Conservation (phyloP, 2,888 invertebrate genomes). For the Candidula unifasciata region DNA sequence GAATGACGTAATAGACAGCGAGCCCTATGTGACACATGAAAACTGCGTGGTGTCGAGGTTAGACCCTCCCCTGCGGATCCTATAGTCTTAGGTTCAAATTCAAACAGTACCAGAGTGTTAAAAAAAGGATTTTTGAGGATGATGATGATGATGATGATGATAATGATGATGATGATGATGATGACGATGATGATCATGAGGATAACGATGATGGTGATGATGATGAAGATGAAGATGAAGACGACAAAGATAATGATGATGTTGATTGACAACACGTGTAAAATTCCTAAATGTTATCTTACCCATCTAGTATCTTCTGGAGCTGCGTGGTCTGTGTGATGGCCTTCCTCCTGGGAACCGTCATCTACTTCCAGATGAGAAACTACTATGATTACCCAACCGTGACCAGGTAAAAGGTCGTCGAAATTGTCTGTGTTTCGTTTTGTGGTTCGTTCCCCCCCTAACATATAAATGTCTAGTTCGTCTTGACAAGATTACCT, state of each 20-base stretch:
- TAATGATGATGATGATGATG: conserved; percentile 20
- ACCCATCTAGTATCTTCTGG: conserved; percentile 55
- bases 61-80: no score
- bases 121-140: no score
- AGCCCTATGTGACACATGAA: no score
- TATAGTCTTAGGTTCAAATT: no score
- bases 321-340: conserved; percentile 55
- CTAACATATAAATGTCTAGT: no score
- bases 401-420: conserved; percentile 51
- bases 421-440: not conserved
- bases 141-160: conserved; percentile 5
- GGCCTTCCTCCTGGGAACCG: conserved; percentile 55
- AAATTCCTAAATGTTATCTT: no score
- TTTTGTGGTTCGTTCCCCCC: not conserved
- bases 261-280: no score
- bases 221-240: not conserved
- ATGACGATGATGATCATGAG: conserved; percentile 12
- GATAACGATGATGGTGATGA: not conserved
- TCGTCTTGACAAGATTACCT: no score
- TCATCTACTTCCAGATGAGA: conserved; percentile 57
- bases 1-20: no score
- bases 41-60: no score
- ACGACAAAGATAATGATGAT: not conserved
- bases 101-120: no score
- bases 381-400: conserved; percentile 58